phyloP scores from a whole-genome alignment of 2,888 invertebrate species.

The Phymatocera aterrima region DNA sequence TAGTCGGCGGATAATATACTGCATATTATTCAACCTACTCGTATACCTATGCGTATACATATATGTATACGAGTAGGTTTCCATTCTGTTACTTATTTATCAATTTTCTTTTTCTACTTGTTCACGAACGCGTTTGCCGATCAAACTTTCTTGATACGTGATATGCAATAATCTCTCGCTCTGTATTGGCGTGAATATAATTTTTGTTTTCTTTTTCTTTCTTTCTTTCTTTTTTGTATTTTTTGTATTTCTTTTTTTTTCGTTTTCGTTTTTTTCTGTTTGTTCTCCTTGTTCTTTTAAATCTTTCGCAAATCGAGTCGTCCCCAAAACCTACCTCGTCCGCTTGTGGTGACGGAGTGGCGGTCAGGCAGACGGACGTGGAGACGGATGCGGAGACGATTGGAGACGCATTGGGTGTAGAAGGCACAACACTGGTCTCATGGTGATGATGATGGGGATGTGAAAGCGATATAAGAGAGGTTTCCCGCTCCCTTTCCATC shows the following conservation, averaged over 20 bases:
- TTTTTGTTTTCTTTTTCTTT: too few relatives aligned
- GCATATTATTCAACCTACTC: too few relatives aligned
- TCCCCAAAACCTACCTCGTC: slow-evolving; percentile 73
- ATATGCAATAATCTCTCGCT: too few relatives aligned
- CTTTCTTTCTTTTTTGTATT: too few relatives aligned
- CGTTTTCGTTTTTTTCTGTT: background rate
- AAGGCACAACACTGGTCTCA: slow-evolving; percentile 55
- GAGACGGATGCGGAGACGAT: slow-evolving; percentile 64
- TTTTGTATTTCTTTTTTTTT: too few relatives aligned
- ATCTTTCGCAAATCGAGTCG: slow-evolving; percentile 46
- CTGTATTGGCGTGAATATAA: too few relatives aligned
- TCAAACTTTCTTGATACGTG: background rate
- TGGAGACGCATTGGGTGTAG: slow-evolving; percentile 71
- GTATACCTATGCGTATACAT: too few relatives aligned
- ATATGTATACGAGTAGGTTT: background rate
- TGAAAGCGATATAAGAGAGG: slow-evolving; percentile 76
- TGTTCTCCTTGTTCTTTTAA: background rate
- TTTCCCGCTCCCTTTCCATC: slow-evolving; percentile 83
- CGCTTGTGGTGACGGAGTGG: slow-evolving; percentile 70
- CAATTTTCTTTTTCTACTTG: too few relatives aligned
- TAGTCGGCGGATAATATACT: too few relatives aligned
- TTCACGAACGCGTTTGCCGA: too few relatives aligned
- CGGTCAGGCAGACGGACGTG: slow-evolving; percentile 43
- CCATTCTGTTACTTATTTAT: too few relatives aligned
- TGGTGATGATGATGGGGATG: slow-evolving; percentile 68